A percentile compares a stretch with the other conserved stretches of the same genome.
These are phyloP conservation scores for Thereva unica DNA, from an alignment of 2,888 invertebrate genomes.

Conservation along the genomic window DNA sequence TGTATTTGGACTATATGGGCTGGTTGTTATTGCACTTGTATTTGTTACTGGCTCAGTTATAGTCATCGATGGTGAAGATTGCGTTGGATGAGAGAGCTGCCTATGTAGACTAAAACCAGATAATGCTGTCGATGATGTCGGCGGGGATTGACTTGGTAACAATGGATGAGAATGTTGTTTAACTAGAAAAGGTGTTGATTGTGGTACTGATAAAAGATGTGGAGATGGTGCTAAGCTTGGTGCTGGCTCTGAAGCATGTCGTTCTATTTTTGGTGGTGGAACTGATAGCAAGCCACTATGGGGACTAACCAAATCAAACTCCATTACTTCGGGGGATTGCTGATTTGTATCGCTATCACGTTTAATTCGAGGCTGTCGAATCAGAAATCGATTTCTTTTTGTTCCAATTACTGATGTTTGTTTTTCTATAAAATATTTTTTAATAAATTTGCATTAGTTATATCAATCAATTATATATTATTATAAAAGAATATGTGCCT, in stretches of 20 bases:
- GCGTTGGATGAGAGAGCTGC: slow-evolving; percentile 61
- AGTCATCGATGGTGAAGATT: slow-evolving; percentile 42
- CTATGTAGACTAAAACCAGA: slow-evolving; percentile 57
- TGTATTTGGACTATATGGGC: slow-evolving; percentile 27
- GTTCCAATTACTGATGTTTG: slow-evolving; percentile 58
- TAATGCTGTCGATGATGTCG: slow-evolving; percentile 46
- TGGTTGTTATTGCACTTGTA: slow-evolving; percentile 36
- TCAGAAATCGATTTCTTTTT: slow-evolving; percentile 67
- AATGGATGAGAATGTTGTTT: slow-evolving; percentile 72
- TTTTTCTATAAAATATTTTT: slow-evolving; percentile 20
- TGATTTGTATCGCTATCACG: slow-evolving; percentile 63
- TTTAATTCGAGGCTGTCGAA: slow-evolving; percentile 70
- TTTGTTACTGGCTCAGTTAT: slow-evolving; percentile 36
- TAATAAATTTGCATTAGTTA: background rate
- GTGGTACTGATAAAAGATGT: slow-evolving; percentile 64
- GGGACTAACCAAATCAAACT: slow-evolving; percentile 51
- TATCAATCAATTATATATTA: too few relatives aligned
- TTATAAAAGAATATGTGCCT: too few relatives aligned
- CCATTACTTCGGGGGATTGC: slow-evolving; percentile 54
- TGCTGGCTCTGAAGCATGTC: slow-evolving; percentile 66
- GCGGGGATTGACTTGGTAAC: slow-evolving; percentile 63
- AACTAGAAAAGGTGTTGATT: slow-evolving; percentile 61
- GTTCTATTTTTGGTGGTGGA: slow-evolving; percentile 61
- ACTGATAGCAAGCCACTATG: slow-evolving; percentile 56
- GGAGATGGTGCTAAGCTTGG: slow-evolving; percentile 61